phyloP scores from a whole-genome alignment of 2,888 invertebrate genomes.

The Conchocele bisecta region DNA sequence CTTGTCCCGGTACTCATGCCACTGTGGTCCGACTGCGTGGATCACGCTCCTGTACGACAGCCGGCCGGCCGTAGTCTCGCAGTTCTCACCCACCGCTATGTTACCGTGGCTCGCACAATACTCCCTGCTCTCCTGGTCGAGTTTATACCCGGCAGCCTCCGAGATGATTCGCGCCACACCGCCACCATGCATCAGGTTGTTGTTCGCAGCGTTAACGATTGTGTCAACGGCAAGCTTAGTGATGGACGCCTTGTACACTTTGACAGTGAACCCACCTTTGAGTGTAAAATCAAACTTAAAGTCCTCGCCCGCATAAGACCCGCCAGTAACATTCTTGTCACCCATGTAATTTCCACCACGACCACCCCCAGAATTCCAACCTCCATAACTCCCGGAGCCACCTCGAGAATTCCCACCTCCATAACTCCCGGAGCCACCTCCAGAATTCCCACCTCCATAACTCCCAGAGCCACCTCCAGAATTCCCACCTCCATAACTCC shows the following conservation, averaged over 20 bases:
- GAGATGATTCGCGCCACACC: constrained; percentile 54
- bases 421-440: too few relatives aligned
- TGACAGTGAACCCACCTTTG: constrained; percentile 13
- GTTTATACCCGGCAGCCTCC: constrained; percentile 43
- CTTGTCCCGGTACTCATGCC: constrained; percentile 52
- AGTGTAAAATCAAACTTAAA: constrained; percentile 20
- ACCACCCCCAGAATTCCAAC: too few relatives aligned
- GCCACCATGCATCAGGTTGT: constrained; percentile 53
- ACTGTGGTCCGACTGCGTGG: constrained; percentile 61
- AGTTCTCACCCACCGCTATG: constrained; percentile 31
- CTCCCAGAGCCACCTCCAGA: too few relatives aligned
- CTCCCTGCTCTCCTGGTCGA: constrained; percentile 38
- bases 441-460: too few relatives aligned
- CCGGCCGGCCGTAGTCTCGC: constrained; percentile 43
- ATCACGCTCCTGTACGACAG: constrained; percentile 47
- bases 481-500: too few relatives aligned
- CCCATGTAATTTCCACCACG: too few relatives aligned
- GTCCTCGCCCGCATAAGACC: background rate
- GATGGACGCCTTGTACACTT: constrained; percentile 52
- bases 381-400: too few relatives aligned
- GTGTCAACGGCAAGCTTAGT: constrained; percentile 39
- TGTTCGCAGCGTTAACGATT: constrained; percentile 61
- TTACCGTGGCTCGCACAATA: constrained; percentile 25
- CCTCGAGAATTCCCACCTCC: too few relatives aligned
- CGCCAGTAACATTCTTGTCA: too few relatives aligned